Conservation (phyloP, 37 sponge, comb jelly and placozoan species). For the Chondrilla cf. caribensis region DNA sequence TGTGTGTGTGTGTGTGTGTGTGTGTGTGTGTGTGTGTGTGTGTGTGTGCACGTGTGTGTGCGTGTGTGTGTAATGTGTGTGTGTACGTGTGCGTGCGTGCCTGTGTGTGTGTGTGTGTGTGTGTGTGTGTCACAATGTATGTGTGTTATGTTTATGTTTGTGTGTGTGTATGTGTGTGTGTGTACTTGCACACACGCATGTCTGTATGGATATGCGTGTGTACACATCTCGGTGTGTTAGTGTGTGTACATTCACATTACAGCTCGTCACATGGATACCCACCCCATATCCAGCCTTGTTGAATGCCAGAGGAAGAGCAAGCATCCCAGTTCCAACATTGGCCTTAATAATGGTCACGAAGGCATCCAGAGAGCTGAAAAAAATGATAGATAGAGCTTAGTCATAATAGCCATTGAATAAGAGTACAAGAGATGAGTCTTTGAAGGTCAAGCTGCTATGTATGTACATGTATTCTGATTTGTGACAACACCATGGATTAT, state of each 20-base stretch:
- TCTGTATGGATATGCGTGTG: too few species aligned
- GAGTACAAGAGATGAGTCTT: too few species aligned
- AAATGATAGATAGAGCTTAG: not conserved
- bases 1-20: not conserved
- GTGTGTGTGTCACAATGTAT: too few species aligned
- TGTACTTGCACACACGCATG: too few species aligned
- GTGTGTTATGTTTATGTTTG: too few species aligned
- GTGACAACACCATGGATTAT: too few species aligned
- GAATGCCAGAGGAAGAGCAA: conserved; percentile 78
- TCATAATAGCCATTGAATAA: too few species aligned
- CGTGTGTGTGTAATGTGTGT: not conserved
- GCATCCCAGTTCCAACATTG: conserved; percentile 90
- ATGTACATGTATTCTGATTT: too few species aligned
- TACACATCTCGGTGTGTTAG: not conserved
- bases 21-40: not conserved
- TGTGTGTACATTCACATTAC: too few species aligned
- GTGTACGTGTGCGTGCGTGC: not conserved
- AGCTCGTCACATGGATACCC: not conserved
- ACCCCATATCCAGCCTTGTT: conserved; percentile 74
- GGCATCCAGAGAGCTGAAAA: conserved; percentile 69
- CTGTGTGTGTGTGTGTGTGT: too few species aligned
- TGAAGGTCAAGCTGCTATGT: too few species aligned
- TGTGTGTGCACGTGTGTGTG: not conserved
- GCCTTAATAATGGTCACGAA: conserved; percentile 83
- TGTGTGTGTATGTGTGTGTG: too few species aligned